Base-by-base conservation (phyloP, 2,797 vertebrate species). In the Dicrostonyx torquatus region DNA sequence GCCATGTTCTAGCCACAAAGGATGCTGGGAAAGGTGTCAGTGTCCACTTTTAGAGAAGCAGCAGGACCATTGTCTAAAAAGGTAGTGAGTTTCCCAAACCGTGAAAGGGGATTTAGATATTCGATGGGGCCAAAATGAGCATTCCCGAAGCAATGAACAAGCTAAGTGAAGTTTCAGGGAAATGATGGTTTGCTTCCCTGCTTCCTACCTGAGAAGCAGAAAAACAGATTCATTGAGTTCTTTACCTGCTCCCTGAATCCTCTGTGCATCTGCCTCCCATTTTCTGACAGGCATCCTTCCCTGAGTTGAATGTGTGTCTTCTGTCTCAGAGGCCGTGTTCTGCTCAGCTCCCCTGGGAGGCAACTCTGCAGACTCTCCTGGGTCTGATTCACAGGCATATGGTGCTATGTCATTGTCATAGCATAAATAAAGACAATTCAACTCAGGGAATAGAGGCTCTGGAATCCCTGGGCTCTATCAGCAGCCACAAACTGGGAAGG, bases 341-440 rank as follows among this genome's bases (percentile, higher is more conserved):
- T 70, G 76, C 53, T 50, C 5, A 17, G 66, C 66, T 86, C 60
- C 66, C 80, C 80, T 18, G 64, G 34, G 9, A 95, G 77, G 50
- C 1, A 0, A 70, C 76, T 78, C 85, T 58, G 72, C 70, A 87
- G 93, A 31, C 73, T 89, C 26, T 50, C 53, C 37, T 34, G 91
- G 80, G 93, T 93, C 87, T 85, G 90, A 89, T 43, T 96, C 89
- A 62, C 2, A 34, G 87, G 50, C 85, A 86, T 91, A 93, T 91
- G 95, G 84, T 1, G 31, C 91, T 93, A 68, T 95, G 72, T 93
- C 95, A 68, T 85, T 94, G 76, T 85, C 89, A 72, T 58, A 94
- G 94, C 95, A 94, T 87, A 94, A 95, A 95, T 93, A 96, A 85
- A 95, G 96, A 91, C 82, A 93, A 93, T 96, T 95, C 78, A 90